A percentile compares a stretch with the other conserved stretches of the same genome.
Evolutionary conservation across 2,797 vertebrate species (phyloP).

Genomic region (Siniperca undulata): DNA sequence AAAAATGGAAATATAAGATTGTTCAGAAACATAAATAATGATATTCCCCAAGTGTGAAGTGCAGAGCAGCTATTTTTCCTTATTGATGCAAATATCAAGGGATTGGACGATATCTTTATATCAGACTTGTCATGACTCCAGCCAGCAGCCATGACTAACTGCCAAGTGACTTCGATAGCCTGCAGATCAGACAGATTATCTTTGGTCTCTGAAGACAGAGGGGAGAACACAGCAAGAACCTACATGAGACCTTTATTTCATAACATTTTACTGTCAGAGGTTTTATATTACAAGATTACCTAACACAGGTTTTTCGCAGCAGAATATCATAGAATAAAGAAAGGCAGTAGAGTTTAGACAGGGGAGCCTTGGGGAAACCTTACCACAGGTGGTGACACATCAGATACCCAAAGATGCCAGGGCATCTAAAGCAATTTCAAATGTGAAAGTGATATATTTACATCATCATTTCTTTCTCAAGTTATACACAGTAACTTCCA

Average conservation of each 20-base stretch:
- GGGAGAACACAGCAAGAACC: conserved; percentile 3
- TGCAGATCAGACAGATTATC: conserved; percentile 63
- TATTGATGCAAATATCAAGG: conserved; percentile 41
- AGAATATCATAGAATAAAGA: background rate
- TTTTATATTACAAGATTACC: conserved; percentile 35
- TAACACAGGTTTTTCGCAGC: background rate
- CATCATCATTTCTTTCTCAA: conserved; percentile 5
- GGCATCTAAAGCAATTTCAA: background rate
- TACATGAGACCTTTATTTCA: conserved; percentile 37
- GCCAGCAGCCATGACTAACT: conserved; percentile 45
- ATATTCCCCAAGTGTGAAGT: conserved; percentile 25
- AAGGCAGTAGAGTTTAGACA: background rate
- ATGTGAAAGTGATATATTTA: background rate
- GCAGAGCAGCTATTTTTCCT: conserved; percentile 41
- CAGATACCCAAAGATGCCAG: background rate
- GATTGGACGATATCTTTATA: conserved; percentile 45
- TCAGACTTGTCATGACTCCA: conserved; percentile 51
- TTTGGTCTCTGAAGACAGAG: conserved; percentile 41
- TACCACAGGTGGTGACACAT: background rate
- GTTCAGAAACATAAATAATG: conserved; percentile 21
- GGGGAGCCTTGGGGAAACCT: background rate
- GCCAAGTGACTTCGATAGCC: conserved; percentile 41
- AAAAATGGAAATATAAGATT: conserved; percentile 11
- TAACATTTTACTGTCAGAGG: conserved; percentile 27
- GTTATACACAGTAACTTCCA: conserved; percentile 7